These are phyloP conservation scores for Gastracanthus pulcherrimus DNA, from an alignment of 2,888 invertebrate genomes.

Conservation along the genomic window DNA sequence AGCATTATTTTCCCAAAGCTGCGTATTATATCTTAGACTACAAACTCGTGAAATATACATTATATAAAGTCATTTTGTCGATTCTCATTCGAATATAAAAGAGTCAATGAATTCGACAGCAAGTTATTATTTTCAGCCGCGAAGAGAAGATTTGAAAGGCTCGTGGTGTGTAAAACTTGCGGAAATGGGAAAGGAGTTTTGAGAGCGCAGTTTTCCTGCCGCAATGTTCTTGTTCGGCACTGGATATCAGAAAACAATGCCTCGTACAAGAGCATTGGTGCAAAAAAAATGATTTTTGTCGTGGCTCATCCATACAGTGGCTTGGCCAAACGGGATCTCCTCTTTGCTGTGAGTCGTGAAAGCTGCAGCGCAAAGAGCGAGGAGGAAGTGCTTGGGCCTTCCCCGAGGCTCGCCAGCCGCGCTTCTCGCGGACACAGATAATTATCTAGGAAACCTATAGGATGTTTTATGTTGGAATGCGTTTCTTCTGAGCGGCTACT, in stretches of 20 bases:
- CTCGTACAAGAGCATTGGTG: neutral
- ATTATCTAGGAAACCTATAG: conserved; percentile 70
- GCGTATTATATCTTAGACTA: neutral
- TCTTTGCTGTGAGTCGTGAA: neutral
- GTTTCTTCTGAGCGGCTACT: conserved; percentile 67
- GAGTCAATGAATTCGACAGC: neutral
- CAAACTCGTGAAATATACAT: neutral
- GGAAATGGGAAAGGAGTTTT: no score
- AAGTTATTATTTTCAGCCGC: neutral
- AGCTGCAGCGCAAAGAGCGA: neutral
- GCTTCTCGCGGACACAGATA: conserved; percentile 65
- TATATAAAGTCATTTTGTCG: neutral
- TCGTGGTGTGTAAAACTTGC: neutral
- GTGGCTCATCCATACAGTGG: neutral
- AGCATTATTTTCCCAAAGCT: no score
- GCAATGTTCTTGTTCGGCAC: no score
- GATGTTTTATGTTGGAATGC: conserved; percentile 71
- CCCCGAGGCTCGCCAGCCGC: neutral
- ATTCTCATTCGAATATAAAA: conserved; percentile 2
- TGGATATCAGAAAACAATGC: conserved; percentile 1
- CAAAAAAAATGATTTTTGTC: neutral
- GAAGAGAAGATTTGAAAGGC: neutral
- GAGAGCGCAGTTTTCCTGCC: no score
- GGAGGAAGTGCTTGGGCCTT: conserved; percentile 14
- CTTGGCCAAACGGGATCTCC: conserved; percentile 1